phyloP scores from a whole-genome alignment of 2,888 invertebrate species.

The Andrena camellia region DNA sequence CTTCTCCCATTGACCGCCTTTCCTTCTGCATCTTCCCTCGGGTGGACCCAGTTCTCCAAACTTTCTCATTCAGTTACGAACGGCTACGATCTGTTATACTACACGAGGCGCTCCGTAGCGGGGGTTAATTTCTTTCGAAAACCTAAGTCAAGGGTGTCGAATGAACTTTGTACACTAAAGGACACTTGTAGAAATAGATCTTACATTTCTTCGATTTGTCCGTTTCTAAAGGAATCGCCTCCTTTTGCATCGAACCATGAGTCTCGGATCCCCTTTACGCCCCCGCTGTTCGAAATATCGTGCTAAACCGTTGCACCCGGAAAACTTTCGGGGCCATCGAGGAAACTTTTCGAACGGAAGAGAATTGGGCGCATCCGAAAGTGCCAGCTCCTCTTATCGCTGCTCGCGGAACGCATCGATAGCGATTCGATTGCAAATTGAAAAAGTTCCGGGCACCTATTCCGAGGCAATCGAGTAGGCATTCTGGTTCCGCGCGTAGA shows the following conservation, averaged over 20 bases:
- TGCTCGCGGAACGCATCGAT: slow-evolving; percentile 20
- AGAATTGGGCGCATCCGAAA: slow-evolving; percentile 2
- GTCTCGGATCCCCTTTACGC: not conserved
- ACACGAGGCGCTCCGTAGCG: too few species aligned
- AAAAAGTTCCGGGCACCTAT: slow-evolving; percentile 23
- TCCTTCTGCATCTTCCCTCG: not conserved
- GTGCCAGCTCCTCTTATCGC: not conserved
- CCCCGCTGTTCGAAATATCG: not conserved
- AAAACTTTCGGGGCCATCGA: not conserved
- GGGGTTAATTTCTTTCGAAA: too few species aligned
- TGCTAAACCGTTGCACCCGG: not conserved
- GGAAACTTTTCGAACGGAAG: slow-evolving; percentile 27
- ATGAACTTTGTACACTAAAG: too few species aligned
- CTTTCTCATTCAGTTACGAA: slow-evolving; percentile 6
- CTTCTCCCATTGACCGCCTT: not conserved
- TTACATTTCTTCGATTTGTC: not conserved
- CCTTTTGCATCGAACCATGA: not conserved
- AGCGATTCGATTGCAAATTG: slow-evolving; percentile 3
- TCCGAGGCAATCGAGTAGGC: not conserved
- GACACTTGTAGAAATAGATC: too few species aligned
- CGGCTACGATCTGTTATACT: too few species aligned
- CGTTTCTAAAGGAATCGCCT: not conserved
- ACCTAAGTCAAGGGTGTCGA: too few species aligned
- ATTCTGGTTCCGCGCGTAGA: slow-evolving; percentile 17
- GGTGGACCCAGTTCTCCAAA: not conserved